Evolutionary conservation across 2,888 invertebrate species (phyloP), one percentile per base, ranked within the genome.

Genomic region (Sthenelais limicola): DNA sequence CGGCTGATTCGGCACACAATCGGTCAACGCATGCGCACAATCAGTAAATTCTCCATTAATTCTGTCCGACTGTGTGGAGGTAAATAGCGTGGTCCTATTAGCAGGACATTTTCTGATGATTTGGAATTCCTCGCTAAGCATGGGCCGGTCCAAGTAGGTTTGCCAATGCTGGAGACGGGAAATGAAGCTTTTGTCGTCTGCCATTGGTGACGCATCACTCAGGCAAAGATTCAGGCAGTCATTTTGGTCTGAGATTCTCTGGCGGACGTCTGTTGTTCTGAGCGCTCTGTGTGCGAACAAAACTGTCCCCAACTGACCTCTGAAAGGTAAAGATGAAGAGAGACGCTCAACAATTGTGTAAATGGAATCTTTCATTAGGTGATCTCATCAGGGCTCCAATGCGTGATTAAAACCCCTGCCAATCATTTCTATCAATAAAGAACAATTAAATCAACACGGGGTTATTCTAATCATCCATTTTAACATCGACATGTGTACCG

Each of bases 131-230:
- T 43, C 24, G 38, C 62, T 62, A 62, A 62, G 43, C 62, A 26
- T 21, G 18, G 21, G 2, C 62, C 38, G 26, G n/a, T 24, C 62
- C 62, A 24, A 1, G 62, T 21, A 54, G 28, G 54, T 54, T 54
- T 54, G 30, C 54, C 28, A 7, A 54, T 7, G 21, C 30, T 5
- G 54, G 54, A 28, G 30, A 5, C 51, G 54, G 62, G 43, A 62
- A 62, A 38, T 35, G 62, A 62, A 38, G 62, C 62, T 38, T 62
- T 62, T 62, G 62, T 62, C 62, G 62, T 62, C 62, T 62, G 62
- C 62, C 24, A 43, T 24, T 43, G 15, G 38, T 38, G 38, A 38
- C 62, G 62, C 62, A 62, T 35, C 35, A 43, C 43, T 9, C 43
- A 24, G 38, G 38, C 56, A 33, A 33, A 18, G 32, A 28, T 32